phyloP scores from a whole-genome alignment of 2,113 vertebrate genomes.

The Ailurus styani region DNA sequence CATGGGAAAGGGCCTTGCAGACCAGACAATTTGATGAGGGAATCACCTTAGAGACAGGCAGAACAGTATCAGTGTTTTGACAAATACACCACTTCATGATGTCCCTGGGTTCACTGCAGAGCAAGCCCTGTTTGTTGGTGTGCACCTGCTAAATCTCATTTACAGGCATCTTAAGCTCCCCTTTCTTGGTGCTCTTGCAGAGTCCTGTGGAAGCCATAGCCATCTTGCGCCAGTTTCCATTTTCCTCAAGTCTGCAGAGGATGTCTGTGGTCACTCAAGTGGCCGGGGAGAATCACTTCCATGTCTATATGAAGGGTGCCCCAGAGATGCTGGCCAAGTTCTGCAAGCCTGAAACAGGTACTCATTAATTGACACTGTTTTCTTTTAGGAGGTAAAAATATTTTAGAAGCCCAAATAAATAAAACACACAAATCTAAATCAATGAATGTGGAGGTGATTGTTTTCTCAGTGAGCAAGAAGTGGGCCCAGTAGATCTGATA shows the following conservation, averaged over 20 bases:
- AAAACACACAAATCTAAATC: background rate
- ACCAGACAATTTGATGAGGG: background rate
- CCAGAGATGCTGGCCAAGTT: slow-evolving; percentile 77
- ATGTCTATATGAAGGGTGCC: slow-evolving; percentile 79
- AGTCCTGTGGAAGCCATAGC: slow-evolving; percentile 61
- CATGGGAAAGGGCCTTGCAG: background rate
- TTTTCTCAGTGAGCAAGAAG: background rate
- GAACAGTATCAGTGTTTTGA: background rate
- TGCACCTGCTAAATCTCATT: background rate
- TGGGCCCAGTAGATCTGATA: background rate
- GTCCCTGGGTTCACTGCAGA: background rate
- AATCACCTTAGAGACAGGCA: background rate
- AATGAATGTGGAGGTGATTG: background rate
- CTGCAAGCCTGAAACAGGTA: slow-evolving; percentile 78
- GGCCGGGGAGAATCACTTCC: background rate
- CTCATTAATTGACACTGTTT: background rate
- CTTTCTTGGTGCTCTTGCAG: slow-evolving; percentile 41
- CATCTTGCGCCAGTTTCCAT: slow-evolving; percentile 80
- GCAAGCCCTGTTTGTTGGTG: background rate
- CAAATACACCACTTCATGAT: background rate
- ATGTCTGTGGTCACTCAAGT: slow-evolving; percentile 78
- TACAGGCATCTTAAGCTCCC: background rate
- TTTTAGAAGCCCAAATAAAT: background rate
- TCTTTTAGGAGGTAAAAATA: background rate
- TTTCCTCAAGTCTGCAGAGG: slow-evolving; percentile 81